Base-by-base conservation (phyloP, 2,797 vertebrate species). In the Austrolebias charrua region DNA sequence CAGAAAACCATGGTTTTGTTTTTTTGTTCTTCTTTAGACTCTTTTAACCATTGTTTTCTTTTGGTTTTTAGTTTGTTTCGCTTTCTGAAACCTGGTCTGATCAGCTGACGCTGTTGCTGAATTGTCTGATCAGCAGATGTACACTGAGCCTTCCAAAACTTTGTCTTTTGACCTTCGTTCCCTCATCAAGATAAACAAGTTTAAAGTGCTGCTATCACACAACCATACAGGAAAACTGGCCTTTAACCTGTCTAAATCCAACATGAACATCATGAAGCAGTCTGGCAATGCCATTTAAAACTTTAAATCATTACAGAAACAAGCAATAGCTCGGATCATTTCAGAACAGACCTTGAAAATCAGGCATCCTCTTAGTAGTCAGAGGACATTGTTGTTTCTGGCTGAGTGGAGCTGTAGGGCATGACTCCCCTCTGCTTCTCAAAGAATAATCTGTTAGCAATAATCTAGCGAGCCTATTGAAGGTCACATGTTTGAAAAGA, bases 391-490 rank as follows among this genome's bases (percentile, higher is more conserved):
- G 31, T 38, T 31, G 55, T 65, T 40, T 61, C 66, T n/a, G 55
- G 52, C 73, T 35, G 54, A 55, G 59, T 0, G 4, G 50, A 60
- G 55, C 63, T 3, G 0, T 0, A 48, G 73, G 62, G 18, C 69
- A 55, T 0, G 5, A 45, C 69, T 64, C 55, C 63, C 58, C 64
- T 71, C 28, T 2, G 31, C 53, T 51, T 75, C 51, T 60, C 56
- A 31, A 66, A 46, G 59, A 82, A 73, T 80, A 79, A 85, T 82
- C 68, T 75, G 71, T 69, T 62, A 69, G 59, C 52, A 73, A 51
- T 83, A 83, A 84, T 81, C 64, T 78, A 78, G 47, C 51, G 2
- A 72, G 58, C 67, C 70, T 55, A 60, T n/a, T 15, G 53, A 42
- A 8, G 65, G 71, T 81, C 79, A 85, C 66, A 67, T 81, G 74